Base-by-base conservation (phyloP, 1,140 invertebrate species). In the Pseudomyrmex flavicornis region DNA sequence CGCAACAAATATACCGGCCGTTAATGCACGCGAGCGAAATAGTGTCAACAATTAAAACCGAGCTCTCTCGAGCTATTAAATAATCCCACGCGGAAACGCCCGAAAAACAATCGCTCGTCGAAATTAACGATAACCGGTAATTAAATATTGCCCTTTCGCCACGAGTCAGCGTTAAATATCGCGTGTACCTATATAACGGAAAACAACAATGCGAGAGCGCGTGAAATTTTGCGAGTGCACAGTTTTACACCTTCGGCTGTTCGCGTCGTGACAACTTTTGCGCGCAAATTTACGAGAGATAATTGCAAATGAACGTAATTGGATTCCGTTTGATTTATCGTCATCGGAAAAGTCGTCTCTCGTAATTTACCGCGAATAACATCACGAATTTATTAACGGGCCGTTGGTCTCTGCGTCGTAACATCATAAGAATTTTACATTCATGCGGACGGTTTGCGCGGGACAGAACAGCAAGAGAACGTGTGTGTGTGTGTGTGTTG, bases 401-500 rank as follows among this genome's bases (percentile, higher is more conserved):
- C 35, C 61, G 10, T 7, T 5, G 62, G 35, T 8, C 46, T 15
- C 7, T 4, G 61, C n/a, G 62, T 44, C 74, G 48, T 77, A 66
- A 62, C 54, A 59, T 59, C 66, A 70, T 80, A 80, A 80, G 76
- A 80, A 80, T 72, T 80, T 80, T 80, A 80, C 44, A 48, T 70
- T 35, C 50, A n/a, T 52, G 54, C 17, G 65, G 75, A 4, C 35
- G 35, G 35, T 7, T 35, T 35, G 35, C 35, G 35, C 35, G 35
- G 5, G 5, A 17, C 54, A 7, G 44, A 44, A 68, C 12, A 46
- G 50, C 65, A 46, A 59, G 52, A 66, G 65, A 48, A 79, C 20
- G 65, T 22, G 22, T 66, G 48, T 26, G 76, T 72, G 52, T 69
- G 10, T 17, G 17, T 17, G 17, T 17, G 17, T n/a, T n/a, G n/a